Evolutionary conservation across 2,113 vertebrate species (phyloP), one percentile per base, ranked within the genome.

Genomic region (Tetrax tetrax): DNA sequence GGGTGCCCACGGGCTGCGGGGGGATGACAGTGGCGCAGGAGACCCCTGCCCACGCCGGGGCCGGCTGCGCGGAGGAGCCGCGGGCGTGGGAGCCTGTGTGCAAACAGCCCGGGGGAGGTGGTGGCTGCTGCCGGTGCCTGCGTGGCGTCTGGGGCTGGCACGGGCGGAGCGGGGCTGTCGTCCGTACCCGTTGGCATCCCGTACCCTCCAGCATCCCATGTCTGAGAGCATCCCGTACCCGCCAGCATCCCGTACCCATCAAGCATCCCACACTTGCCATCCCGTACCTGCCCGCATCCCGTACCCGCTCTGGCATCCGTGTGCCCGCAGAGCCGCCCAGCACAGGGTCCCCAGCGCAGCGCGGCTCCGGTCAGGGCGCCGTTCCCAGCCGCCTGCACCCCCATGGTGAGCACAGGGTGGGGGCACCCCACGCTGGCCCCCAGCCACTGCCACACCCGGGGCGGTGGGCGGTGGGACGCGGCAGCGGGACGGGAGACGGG

Each of bases 391-490:
- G 3, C 82, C 89, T 14, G 77, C 77, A 19, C 29, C 71, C 77
- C 86, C 18, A 33, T 2, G 6, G 89, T 0, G 3, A 35, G 48
- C 9, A 1, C 1, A 0, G 72, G 51, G 35, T 3, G 7, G 56
- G 41, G 35, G 2, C 41, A 60, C 19, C 45, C 45, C 31, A 5
- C 19, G 9, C 24, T 5, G 80, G 29, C 51, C 35, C 38, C 24
- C 2, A 15, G 59, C 29, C 53, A 5, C 70, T 3, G 20, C 53
- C 5, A 54, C 24, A 4, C 47, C 56, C 10, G 13, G 78, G 22
- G 7, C 17, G 77, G 31, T 0, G 25, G 45, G 68, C 38, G 11
- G 22, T 35, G 63, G 33, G 33, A 43, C 3, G 31, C 2, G 4
- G 37, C 6, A 2, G 37, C 4, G 25, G 13, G 60, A 41, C 4